Base-by-base conservation (phyloP, 2,888 invertebrate species). In the Leuctra nigra region DNA sequence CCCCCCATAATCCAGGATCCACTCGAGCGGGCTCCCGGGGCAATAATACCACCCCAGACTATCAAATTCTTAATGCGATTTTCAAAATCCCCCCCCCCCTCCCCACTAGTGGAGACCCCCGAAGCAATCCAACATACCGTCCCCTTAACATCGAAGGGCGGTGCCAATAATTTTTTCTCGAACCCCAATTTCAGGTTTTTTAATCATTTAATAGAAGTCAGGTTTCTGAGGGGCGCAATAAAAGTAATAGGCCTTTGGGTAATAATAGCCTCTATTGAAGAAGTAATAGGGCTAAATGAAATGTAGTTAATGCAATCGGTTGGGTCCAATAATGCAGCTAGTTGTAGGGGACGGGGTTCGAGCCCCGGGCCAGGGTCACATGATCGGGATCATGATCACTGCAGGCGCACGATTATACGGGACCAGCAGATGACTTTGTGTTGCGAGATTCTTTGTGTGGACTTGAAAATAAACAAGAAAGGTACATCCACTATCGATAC, bases 31-130 rank as follows among this genome's bases (percentile, higher is more conserved):
- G 23, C 44, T n/a, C 23, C 9, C 18, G 16, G 20, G 9, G 14
- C 41, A 41, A n/a, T 18, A 16, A 41, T 20, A n/a, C 41, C 41
- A 41, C 4, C 41, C 20, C 2, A 44, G 35, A 20, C 33, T 35
- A 50, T 50, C 50, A 50, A 50, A 35, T 50, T 33, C 20, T 33
- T 35, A 50, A 50, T 35, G 50, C 50, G 50, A 50, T 50, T 50
- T 50, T 33, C 33, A 50, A 50, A 50, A 50, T 35, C 44, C 23
- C 44, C 44, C 38, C 38, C 38, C 44, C 50, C 33, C 50, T 50
- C 6, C 29, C 29, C 29, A 11, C 14, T 20, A 4, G 41, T 20
- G 16, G 39, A 6, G 22, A 44, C 44, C 44, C 44, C 7, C 44
- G 11, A 20, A 14, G 35, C 50, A 35, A 50, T 50, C 36, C 20